phyloP scores from a whole-genome alignment of 2,888 invertebrate species.

The Hipparchia sbordonii region DNA sequence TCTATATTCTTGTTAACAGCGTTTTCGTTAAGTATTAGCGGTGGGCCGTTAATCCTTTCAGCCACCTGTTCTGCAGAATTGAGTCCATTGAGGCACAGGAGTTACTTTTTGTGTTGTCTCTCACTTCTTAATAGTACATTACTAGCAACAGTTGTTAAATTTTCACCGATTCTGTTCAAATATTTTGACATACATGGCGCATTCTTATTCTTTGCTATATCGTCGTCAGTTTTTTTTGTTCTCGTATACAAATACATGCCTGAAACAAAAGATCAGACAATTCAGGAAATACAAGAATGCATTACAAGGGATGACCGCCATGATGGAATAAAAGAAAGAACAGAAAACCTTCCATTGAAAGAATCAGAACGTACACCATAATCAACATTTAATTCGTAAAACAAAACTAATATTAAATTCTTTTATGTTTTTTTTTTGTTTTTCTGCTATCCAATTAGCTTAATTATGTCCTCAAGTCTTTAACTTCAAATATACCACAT shows the following conservation, averaged over 20 bases:
- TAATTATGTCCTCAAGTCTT: no score
- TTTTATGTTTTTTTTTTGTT: no score
- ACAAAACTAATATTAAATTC: background rate
- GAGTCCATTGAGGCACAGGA: slow-evolving; percentile 53
- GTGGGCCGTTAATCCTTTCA: slow-evolving; percentile 47
- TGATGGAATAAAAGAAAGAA: no score
- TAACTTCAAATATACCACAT: no score
- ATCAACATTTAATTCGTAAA: background rate
- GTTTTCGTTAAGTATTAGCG: slow-evolving; percentile 35
- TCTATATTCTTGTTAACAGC: slow-evolving; percentile 29
- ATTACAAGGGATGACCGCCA: background rate
- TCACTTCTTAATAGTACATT: slow-evolving; percentile 49
- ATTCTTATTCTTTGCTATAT: slow-evolving; percentile 47
- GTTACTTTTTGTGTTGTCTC: slow-evolving; percentile 45
- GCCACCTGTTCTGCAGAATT: slow-evolving; percentile 48
- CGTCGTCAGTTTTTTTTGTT: slow-evolving; percentile 36
- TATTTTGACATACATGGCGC: slow-evolving; percentile 52
- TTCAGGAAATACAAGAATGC: slow-evolving; percentile 45
- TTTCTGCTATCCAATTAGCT: no score
- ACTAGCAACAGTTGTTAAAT: slow-evolving; percentile 51
- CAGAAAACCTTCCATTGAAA: slow-evolving; percentile 3
- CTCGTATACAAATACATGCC: slow-evolving; percentile 44
- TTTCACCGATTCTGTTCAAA: slow-evolving; percentile 54
- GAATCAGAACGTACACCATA: background rate
- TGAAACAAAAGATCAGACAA: slow-evolving; percentile 49